Base-by-base conservation (phyloP, 2,797 vertebrate genomes). In the Phoeniculus purpureus region DNA sequence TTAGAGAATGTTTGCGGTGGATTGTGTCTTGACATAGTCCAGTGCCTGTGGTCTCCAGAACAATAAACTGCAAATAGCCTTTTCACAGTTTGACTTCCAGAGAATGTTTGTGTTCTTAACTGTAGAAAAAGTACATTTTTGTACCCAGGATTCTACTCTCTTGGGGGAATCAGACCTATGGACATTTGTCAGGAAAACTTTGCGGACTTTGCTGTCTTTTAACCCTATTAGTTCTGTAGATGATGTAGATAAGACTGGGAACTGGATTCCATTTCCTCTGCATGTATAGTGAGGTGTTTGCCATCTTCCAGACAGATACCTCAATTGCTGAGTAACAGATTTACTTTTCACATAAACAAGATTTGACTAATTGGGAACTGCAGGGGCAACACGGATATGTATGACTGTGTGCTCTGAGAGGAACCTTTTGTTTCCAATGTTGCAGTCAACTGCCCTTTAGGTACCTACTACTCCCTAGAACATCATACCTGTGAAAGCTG, bases 401-500 rank as follows among this genome's bases (percentile, higher is more conserved):
- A 40, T 58, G 61, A 47, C 40, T 73, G 47, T 64, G 29, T 37
- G 15, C 15, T 85, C 61, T 80, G 47, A 91, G 8, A 5, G 10
- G n/a, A 67, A 27, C 21, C 23, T 90, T 74, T 9, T 4, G 3
- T 89, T 90, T 93, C 60, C 22, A 58, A 89, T 1, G 0, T 93
- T 94, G 26, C 96, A 99, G 99, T 99, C 86, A 99, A 98, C 87
- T 99, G 99, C 93, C 99, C 99, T 27, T 97, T 99, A 91, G 99
- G 99, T 77, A 99, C 99, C 0, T 98, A 98, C 96, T 99, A 98
- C 93, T 99, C 99, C 22, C 94, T 98, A 98, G 98, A 99, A 72
- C 98, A 98, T 82, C 97, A 95, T 3, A 97, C 97, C 90, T 99
- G 99, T 97, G 99, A 99, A 96, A 99, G 99, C 97, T 99, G 99